Evolutionary conservation across 2,113 vertebrate species (phyloP), one percentile per base, ranked within the genome.

Genomic region (Polyodon spathula): DNA sequence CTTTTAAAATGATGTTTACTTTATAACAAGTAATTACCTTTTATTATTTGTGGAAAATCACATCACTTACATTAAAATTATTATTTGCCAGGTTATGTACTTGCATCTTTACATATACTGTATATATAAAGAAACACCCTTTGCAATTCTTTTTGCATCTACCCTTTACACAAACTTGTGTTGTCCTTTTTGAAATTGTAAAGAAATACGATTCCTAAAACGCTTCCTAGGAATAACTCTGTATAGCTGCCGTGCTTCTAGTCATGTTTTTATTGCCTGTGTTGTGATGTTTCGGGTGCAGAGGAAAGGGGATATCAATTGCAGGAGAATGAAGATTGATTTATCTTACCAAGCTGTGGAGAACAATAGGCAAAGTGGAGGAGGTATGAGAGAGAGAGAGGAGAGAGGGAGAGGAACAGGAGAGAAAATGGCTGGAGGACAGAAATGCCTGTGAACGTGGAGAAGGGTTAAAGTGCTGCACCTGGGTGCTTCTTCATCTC

Each of bases 391-490:
- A 76, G 40, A 54, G 40, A 6, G 27, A 37, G 9, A 72, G 44
- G 74, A 75, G 76, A 74, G 77, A 77, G 6, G 42, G 40, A 4
- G 15, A 73, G 78, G 72, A 76, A 70, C 72, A 37, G 66, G 27
- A 71, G 65, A 68, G 53, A 63, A 72, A 72, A 71, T 73, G 73
- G 82, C 84, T 76, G 66, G 64, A 78, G 70, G 76, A 16, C 76
- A 67, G 73, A 73, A 74, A 77, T 73, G 68, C 71, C 73, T 8
- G 73, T 71, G 71, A 79, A 66, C 61, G 53, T 61, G 68, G 66
- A 64, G 79, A 76, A 76, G 81, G 73, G 78, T 81, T 78, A 60
- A 77, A 79, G 78, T 27, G 72, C 76, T 73, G 76, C 86, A 90
- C 80, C 85, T 88, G 87, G 79, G 73, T 79, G 73, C 78, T 75